Conservation (phyloP, 2,113 vertebrate species). For the Limnothrissa miodon region DNA sequence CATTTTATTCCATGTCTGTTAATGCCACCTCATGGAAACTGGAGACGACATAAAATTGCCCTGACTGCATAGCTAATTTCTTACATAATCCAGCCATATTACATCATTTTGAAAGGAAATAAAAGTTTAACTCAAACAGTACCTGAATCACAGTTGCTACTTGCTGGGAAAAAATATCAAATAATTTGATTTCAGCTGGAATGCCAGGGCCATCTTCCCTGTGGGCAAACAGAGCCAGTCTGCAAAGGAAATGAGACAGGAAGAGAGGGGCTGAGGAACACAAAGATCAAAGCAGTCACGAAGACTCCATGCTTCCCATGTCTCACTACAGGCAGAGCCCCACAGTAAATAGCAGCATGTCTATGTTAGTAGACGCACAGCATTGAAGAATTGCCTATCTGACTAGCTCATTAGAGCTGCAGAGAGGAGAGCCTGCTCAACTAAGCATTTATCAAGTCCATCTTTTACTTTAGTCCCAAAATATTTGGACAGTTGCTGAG, state of each 20-base stretch:
- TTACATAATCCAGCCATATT: no score
- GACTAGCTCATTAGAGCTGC: neutral
- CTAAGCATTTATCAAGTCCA: no score
- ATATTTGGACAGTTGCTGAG: no score
- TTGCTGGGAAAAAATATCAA: conserved; percentile 99
- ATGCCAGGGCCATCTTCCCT: conserved; percentile 98
- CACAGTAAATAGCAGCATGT: neutral
- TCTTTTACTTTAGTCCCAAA: no score
- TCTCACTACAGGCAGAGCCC: neutral
- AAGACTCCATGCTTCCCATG: neutral
- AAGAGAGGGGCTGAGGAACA: neutral
- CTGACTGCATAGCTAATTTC: no score
- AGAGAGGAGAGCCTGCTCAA: no score
- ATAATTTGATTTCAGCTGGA: conserved; percentile 95
- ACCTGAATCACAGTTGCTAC: conserved; percentile 98
- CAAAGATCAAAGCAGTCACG: neutral
- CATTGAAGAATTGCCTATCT: neutral
- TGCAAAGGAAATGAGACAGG: conserved; percentile 35
- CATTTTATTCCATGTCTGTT: no score
- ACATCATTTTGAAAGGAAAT: neutral
- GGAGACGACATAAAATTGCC: no score
- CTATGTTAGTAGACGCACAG: neutral
- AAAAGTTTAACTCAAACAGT: neutral
- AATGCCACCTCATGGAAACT: no score
- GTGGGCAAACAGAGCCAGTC: conserved; percentile 95